phyloP scores from a whole-genome alignment of 2,888 invertebrate species.

The Spatulosminthurus flaviceps region DNA sequence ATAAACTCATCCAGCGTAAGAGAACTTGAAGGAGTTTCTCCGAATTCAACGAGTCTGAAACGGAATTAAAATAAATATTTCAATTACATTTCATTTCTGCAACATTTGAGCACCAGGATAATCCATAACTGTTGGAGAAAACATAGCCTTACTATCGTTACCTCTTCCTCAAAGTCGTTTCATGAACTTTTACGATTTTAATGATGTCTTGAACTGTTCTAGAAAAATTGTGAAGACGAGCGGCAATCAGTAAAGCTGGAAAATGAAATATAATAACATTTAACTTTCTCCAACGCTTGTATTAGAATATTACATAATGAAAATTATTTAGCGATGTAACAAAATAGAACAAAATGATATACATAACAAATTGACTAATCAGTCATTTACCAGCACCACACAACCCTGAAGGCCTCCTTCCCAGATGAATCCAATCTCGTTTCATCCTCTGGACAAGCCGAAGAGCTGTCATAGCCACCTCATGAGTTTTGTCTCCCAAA shows the following conservation, averaged over 20 bases:
- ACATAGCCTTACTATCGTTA: conserved; percentile 63
- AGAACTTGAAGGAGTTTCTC: conserved; percentile 94
- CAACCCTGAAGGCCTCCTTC: conserved; percentile 93
- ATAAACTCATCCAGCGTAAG: conserved; percentile 96
- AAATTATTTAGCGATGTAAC: too few relatives aligned
- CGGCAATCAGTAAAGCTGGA: conserved; percentile 90
- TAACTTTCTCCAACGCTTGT: too few relatives aligned
- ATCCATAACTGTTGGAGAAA: neutral
- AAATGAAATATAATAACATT: conserved; percentile 54
- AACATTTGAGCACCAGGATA: neutral
- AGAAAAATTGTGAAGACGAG: conserved; percentile 90
- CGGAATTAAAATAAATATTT: too few relatives aligned
- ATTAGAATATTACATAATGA: too few relatives aligned
- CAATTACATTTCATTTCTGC: neutral
- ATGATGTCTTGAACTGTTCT: conserved; percentile 88
- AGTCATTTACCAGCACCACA: conserved; percentile 87
- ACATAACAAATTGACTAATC: neutral
- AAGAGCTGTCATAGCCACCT: conserved; percentile 93
- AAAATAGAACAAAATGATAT: neutral
- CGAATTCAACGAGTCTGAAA: conserved; percentile 85
- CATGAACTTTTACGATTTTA: conserved; percentile 94
- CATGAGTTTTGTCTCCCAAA: conserved; percentile 90
- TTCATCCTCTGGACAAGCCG: conserved; percentile 97
- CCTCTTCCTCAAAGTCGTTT: conserved; percentile 89
- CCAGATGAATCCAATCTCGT: conserved; percentile 95